Evolutionary conservation across 2,797 vertebrate species (phyloP), one percentile per base, ranked within the genome.

Genomic region (Gephyroberyx darwinii): DNA sequence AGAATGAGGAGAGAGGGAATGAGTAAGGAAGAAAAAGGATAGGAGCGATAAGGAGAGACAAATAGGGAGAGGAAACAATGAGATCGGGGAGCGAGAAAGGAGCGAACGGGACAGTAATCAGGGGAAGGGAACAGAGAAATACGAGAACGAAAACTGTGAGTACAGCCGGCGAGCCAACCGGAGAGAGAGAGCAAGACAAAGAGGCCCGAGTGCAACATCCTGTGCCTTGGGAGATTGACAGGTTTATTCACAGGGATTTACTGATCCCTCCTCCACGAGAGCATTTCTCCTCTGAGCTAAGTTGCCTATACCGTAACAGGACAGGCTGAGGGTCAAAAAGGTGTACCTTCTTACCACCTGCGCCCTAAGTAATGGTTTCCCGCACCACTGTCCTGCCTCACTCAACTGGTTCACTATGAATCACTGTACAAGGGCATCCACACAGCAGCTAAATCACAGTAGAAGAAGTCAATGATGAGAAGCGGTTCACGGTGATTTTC

Each of bases 231-330:
- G 64, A 81, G 74, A 89, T 19, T 84, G 81, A 68, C 75, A 85
- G 77, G 83, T 89, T 91, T 80, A 86, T 89, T 84, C 83, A 80
- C 63, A 33, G 57, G 43, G 75, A 86, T 66, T 69, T 56, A n/a
- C 72, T 76, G 71, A 80, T 80, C 82, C 74, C 69, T 76, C 77
- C 70, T 75, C 69, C 63, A 31, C 45, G 52, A 61, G 63, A 87
- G 71, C 52, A 54, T 65, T 85, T 60, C 71, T 67, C 65, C 77
- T 69, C 66, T 20, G 17, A 75, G 76, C 26, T 62, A 20, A 82
- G 72, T 57, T 12, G 64, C 1, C 61, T 22, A 65, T 74, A 52
- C 43, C 65, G 5, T 4, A 20, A 76, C 20, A 0, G 62, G 50
- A 71, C 45, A 55, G 26, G 71, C 54, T 50, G 43, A 26, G 37